phyloP scores from a whole-genome alignment of 1,140 invertebrate species.

The Pomacea maculata region DNA sequence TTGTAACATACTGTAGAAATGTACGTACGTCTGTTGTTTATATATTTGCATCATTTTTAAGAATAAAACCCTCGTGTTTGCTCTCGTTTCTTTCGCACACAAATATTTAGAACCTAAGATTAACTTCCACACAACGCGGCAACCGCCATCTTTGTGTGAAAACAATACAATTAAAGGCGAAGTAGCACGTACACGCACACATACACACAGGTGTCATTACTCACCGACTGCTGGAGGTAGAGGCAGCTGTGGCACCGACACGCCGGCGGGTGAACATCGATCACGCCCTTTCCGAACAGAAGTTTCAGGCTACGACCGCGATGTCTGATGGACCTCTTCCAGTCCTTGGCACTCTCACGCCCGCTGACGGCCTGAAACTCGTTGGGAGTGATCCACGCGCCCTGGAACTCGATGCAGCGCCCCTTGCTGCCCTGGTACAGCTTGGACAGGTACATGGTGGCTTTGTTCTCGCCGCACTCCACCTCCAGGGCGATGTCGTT shows the following conservation, averaged over 20 bases:
- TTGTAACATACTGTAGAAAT: too few relatives aligned
- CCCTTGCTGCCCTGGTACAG: slow-evolving; percentile 67
- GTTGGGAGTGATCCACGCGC: slow-evolving; percentile 68
- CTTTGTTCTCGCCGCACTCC: slow-evolving; percentile 65
- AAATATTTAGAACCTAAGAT: neutral
- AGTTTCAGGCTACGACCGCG: slow-evolving; percentile 68
- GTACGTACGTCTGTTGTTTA: too few relatives aligned
- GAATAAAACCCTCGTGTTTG: too few relatives aligned
- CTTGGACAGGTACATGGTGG: slow-evolving; percentile 61
- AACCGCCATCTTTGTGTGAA: too few relatives aligned
- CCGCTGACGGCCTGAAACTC: slow-evolving; percentile 69
- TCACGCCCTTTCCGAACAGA: slow-evolving; percentile 66
- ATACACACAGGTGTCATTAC: slow-evolving; percentile 1
- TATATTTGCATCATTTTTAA: too few relatives aligned
- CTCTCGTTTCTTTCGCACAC: neutral
- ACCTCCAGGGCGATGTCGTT: slow-evolving; percentile 65
- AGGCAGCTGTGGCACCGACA: slow-evolving; percentile 65
- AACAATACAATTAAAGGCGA: too few relatives aligned
- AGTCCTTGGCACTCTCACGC: slow-evolving; percentile 69
- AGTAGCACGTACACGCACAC: neutral
- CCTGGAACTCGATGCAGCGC: slow-evolving; percentile 63
- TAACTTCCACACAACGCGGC: too few relatives aligned
- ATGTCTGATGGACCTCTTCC: slow-evolving; percentile 69
- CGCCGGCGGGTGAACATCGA: slow-evolving; percentile 64
- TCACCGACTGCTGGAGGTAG: slow-evolving; percentile 42